Conservation (phyloP, 2,888 invertebrate genomes). For the Lamproptera curius region DNA sequence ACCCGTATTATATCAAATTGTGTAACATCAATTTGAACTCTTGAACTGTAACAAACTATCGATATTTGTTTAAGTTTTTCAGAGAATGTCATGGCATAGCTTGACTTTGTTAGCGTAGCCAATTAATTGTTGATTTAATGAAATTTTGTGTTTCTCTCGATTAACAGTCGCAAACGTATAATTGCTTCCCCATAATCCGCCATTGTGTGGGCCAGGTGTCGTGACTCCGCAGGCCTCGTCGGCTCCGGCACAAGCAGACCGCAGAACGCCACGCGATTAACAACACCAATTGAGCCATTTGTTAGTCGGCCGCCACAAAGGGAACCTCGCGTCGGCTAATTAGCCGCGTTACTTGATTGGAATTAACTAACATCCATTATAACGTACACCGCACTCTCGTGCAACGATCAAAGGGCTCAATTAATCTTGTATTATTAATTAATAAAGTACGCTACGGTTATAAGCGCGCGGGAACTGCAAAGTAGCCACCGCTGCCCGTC, state of each 20-base stretch:
- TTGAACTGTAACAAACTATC: too few relatives aligned
- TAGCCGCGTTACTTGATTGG: slow-evolving; percentile 74
- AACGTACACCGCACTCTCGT: slow-evolving; percentile 49
- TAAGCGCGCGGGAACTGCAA: slow-evolving; percentile 28
- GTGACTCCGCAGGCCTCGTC: slow-evolving; percentile 43
- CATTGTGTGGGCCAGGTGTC: slow-evolving; percentile 33
- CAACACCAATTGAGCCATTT: slow-evolving; percentile 72
- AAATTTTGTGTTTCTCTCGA: too few relatives aligned
- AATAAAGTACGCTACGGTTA: slow-evolving; percentile 26
- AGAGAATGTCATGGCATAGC: too few relatives aligned
- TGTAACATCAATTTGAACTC: too few relatives aligned
- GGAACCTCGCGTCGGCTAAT: slow-evolving; percentile 65
- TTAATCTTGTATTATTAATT: slow-evolving; percentile 56
- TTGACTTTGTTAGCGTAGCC: too few relatives aligned
- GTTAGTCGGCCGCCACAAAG: slow-evolving; percentile 67
- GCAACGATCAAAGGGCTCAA: slow-evolving; percentile 53
- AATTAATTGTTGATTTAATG: too few relatives aligned
- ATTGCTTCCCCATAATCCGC: neutral
- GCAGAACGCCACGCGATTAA: slow-evolving; percentile 54
- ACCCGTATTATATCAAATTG: too few relatives aligned
- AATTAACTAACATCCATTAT: slow-evolving; percentile 70
- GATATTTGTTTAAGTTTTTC: too few relatives aligned
- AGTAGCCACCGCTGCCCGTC: slow-evolving; percentile 30
- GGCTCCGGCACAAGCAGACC: slow-evolving; percentile 39
- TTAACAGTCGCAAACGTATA: too few relatives aligned